These are phyloP conservation scores for Dione juno DNA, from an alignment of 2,888 invertebrate species.

Conservation along the genomic window DNA sequence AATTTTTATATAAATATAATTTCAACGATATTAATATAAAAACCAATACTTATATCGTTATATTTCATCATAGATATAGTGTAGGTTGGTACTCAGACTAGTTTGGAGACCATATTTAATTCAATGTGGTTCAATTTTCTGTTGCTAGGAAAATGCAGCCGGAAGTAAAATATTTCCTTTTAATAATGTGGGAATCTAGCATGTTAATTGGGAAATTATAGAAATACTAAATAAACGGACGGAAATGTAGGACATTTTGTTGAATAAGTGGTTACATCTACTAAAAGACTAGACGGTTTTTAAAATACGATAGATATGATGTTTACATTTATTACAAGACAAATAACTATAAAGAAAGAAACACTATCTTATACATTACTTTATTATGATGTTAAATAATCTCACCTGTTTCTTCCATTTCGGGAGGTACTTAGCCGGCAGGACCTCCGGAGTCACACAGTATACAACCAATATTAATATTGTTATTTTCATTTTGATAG, in stretches of 20 bases:
- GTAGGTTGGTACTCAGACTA: neutral
- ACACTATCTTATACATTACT: no score
- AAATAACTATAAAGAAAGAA: no score
- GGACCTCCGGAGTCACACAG: conserved; percentile 59
- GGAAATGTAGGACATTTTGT: no score
- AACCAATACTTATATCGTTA: neutral
- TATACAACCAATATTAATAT: conserved; percentile 57
- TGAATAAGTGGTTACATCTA: no score
- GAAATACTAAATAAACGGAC: neutral
- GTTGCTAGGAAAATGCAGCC: neutral
- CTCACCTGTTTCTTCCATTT: conserved; percentile 92
- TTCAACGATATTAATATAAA: neutral
- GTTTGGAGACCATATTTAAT: neutral
- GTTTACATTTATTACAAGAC: no score
- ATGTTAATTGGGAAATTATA: no score
- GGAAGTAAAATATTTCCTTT: neutral
- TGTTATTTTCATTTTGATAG: conserved; percentile 54
- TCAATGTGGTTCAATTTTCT: neutral
- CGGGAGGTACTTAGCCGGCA: conserved; percentile 86
- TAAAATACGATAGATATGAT: no score
- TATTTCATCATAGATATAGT: neutral
- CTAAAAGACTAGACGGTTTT: no score
- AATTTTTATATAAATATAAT: neutral
- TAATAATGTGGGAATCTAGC: neutral
- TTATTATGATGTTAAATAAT: conserved; percentile 29